Evolutionary conservation across 2,888 invertebrate species (phyloP), one percentile per base, ranked within the genome.

Genomic region (Epicampocera succincta): DNA sequence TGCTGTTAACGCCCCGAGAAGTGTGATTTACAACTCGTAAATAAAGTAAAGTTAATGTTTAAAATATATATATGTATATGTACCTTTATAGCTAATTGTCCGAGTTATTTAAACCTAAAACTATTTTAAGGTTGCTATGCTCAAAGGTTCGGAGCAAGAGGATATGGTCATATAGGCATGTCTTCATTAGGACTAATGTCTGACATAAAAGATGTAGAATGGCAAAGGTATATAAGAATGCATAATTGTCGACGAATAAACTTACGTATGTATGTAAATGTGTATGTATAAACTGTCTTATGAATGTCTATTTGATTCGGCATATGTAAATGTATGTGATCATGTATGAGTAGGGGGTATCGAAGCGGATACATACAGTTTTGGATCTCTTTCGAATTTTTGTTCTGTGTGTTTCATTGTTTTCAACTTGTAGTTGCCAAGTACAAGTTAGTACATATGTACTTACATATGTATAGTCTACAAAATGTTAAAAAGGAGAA

Each of bases 131-230:
- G 96, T 93, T 98, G 98, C 94, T 98, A 98, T 94, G 97, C 97
- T 91, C 96, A 97, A 93, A 96, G 95, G 93, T 98, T 95, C 93
- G 98, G 98, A 88, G 97, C 97, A 88, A 95, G 97, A 92, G 97
- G 97, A 91, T 95, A 97, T 92, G 98, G 97, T 90, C 97, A 96
- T 92, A 96, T 97, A 88, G 96, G 97, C 90, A 96, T 97, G 91
- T 94, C 94, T 87, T 94, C 95, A 91, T 93, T 96, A 91, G 96
- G 96, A 90, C 94, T 96, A 91, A 95, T 95, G 94, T 95, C 95
- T 92, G 96, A 96, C 93, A 94, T 95, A 92, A 94, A 92, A 93
- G 96, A 96, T 92, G 89, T 91, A 89, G 94, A 94, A 90, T 93
- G 94, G 93, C 94, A 94, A 92, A 94, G 94, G 95, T 94, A 94